Base-by-base conservation (phyloP, 2,797 vertebrate species). In the Micropoecilia bifurca region DNA sequence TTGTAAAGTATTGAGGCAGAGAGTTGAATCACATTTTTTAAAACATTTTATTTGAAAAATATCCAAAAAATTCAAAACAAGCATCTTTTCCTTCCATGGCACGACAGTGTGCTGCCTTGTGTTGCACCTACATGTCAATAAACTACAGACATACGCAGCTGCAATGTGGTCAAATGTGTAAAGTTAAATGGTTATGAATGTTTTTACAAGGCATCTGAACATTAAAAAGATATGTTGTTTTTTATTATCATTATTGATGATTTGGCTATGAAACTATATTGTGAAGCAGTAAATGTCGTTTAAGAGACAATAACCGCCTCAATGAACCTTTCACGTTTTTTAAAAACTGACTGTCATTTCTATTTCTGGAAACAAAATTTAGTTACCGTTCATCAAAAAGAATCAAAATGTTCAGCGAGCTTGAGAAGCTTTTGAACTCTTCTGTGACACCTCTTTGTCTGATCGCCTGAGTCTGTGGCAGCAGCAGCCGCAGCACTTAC, bases 391-490 rank as follows among this genome's bases (percentile, higher is more conserved):
- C 39, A 45, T 28, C 68, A 45, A 46, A 69, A 46, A 45, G 5
- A 71, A 45, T 45, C 41, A 46, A 45, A 46, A 71, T 14, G 25
- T 8, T n/a, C 25, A 71, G 41, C 18, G 16, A 28, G 41, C 68
- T 45, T 41, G 36, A 41, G 68, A 28, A 28, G 68, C 68, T 45
- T 18, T 71, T 71, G 43, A 71, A 28, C 43, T n/a, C 9, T n/a
- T 43, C 25, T 45, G 22, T 28, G 41, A 71, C 41, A 28, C 43
- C 41, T 71, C 41, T n/a, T 71, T 71, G 43, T 71, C 68, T 71
- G 68, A 45, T 71, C 68, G 46, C 41, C 68, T 71, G 20, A 71
- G 41, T 46, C 25, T 28, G 25, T 71, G 68, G 25, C 68, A 71
- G 39, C 66, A 71, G 39, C 39, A 69, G 68, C 12, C 45, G 25